phyloP scores from a whole-genome alignment of 2,113 vertebrate genomes.

The Pedionomus torquatus region DNA sequence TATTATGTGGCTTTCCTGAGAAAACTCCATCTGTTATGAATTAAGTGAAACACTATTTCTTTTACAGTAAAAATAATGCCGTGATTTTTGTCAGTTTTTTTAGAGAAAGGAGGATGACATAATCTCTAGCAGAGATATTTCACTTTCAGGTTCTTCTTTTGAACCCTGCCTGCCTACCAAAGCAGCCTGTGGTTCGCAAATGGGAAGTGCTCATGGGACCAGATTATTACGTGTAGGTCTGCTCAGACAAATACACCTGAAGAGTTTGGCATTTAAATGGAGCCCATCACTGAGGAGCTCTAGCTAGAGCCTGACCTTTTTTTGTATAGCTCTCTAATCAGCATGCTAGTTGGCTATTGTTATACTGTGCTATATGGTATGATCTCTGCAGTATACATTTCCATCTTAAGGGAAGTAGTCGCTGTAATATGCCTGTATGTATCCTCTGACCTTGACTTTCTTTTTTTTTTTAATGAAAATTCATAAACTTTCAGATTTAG shows the following conservation, averaged over 20 bases:
- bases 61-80: conserved; percentile 38
- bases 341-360: conserved; percentile 53
- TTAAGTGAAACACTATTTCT: conserved; percentile 33
- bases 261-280: conserved; percentile 54
- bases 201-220: conserved; percentile 37
- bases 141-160: conserved; percentile 48
- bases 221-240: conserved; percentile 48
- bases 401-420: background rate
- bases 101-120: conserved; percentile 9
- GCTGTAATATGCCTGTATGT: background rate
- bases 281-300: background rate
- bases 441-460: conserved; percentile 1
- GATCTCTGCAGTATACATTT: conserved; percentile 35
- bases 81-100: background rate
- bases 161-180: conserved; percentile 23
- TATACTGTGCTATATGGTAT: conserved; percentile 13
- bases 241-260: conserved; percentile 42
- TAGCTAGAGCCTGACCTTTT: conserved; percentile 50
- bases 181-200: conserved; percentile 36
- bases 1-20: conserved; percentile 61
- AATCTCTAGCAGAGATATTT: conserved; percentile 21
- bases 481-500: background rate
- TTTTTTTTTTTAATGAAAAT: background rate
- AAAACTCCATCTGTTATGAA: conserved; percentile 58
- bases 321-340: conserved; percentile 57